Conservation (phyloP, 2,888 invertebrate genomes). For the Cryptus viduatorius region DNA sequence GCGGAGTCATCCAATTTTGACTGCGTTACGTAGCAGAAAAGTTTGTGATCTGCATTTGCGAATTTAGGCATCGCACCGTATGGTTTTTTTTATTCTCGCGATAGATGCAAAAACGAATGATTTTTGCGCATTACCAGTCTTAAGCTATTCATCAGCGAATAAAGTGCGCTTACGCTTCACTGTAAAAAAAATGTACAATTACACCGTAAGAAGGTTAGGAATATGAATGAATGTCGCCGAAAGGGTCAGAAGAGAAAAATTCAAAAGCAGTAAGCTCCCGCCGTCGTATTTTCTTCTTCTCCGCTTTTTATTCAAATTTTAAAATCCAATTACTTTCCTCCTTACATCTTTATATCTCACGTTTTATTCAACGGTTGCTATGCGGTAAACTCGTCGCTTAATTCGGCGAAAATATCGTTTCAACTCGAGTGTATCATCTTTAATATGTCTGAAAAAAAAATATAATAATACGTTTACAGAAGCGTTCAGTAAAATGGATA, state of each 20-base stretch:
- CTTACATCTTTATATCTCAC: constrained; percentile 55
- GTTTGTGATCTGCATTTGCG: not conserved
- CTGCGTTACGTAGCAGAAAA: not conserved
- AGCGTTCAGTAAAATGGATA: too few species aligned
- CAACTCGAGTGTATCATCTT: too few species aligned
- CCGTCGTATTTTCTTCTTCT: constrained; percentile 46
- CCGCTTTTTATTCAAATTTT: constrained; percentile 75
- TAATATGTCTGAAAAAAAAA: too few species aligned
- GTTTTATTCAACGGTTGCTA: constrained; percentile 20
- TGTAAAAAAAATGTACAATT: not conserved
- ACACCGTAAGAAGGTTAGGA: constrained; percentile 11
- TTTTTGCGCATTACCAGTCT: too few species aligned
- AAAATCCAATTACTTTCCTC: constrained; percentile 74
- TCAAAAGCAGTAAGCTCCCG: constrained; percentile 24
- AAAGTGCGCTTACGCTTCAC: not conserved
- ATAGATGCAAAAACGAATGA: too few species aligned
- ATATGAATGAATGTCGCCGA: constrained; percentile 32
- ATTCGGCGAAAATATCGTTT: not conserved
- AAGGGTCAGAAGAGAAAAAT: constrained; percentile 8
- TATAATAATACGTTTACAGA: too few species aligned
- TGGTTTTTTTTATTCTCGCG: too few species aligned
- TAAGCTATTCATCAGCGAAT: too few species aligned
- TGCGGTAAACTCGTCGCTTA: not conserved
- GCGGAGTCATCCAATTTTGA: constrained; percentile 64
- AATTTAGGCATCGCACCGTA: too few species aligned